Percentiles rank a stretch among this genome's conserved stretches.
Conservation (phyloP, 2,797 vertebrate genomes). For the Ptychobarbus kaznakovi region DNA sequence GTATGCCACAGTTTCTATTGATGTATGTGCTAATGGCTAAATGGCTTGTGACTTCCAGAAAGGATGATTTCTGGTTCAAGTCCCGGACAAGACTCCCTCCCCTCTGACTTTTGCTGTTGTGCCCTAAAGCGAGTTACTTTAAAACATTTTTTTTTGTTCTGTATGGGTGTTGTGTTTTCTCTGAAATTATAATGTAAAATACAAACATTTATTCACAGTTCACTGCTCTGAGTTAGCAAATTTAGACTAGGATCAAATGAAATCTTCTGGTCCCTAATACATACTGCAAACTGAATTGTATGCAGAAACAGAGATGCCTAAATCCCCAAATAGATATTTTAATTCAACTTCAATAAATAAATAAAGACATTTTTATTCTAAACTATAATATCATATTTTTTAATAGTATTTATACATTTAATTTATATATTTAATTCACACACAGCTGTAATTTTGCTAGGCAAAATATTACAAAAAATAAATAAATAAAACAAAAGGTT, state of each 20-base stretch:
- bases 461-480: too few relatives aligned
- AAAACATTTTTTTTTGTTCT: constrained; percentile 11
- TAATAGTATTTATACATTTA: not conserved
- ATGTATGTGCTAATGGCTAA: constrained; percentile 44
- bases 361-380: not conserved
- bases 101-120: constrained; percentile 28
- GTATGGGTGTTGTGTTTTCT: constrained; percentile 6
- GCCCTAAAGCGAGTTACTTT: constrained; percentile 15
- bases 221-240: not conserved
- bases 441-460: not conserved
- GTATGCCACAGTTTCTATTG: constrained; percentile 34
- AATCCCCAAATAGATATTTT: not conserved
- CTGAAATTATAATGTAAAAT: constrained; percentile 3
- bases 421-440: not conserved
- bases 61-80: constrained; percentile 41
- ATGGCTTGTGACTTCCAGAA: constrained; percentile 31
- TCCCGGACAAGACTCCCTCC: constrained; percentile 18
- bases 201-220: not conserved
- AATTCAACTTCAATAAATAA: not conserved
- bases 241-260: not conserved
- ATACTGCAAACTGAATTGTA: not conserved
- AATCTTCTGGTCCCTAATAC: not conserved
- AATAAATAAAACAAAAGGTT: too few relatives aligned
- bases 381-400: not conserved
- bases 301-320: not conserved